Evolutionary conservation across 2,888 invertebrate genomes (phyloP), one percentile per base, ranked within the genome.

Genomic region (Cabera pusaria): DNA sequence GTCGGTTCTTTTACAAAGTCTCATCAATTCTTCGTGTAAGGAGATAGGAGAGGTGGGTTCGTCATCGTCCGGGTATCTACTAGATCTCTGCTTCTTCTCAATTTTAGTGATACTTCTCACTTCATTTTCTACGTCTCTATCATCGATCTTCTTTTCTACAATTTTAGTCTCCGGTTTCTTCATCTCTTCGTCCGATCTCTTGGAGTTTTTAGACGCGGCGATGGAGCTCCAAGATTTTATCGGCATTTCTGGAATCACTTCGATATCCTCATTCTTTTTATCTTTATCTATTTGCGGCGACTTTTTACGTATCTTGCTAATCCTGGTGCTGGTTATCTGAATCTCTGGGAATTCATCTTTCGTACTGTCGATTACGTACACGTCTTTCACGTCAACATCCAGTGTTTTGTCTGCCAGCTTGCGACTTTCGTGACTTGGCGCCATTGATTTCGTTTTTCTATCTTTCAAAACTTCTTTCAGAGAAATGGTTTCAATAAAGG

Each of bases 161-260:
- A 4, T 20, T 40, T 20, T 28, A 5, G 2, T 20, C 5, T 52
- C 52, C 19, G 21, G 18, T 31, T 36, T 49, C 6, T 25, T 42
- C 2, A n/a, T n/a, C 1, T 40, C 44, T 19, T 45, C 39, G 7
- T 67, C 64, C 32, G 68, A 25, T 43, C 66, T 80, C 43, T 72
- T 65, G 18, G 59, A 45, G 31, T 35, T 74, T 55, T 75, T 81
- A 7, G 74, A 66, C 1, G 90, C 86, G 20, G 90, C 90, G 49
- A 91, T 83, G 24, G 85, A 86, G 58, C 90, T 91, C 91, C 91
- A 91, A 6, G 90, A 90, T 64, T 86, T 87, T 11, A 76, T 70
- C 1, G 73, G 78, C 47, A 73, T 74, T 10, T 76, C 77, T 14
- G 56, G 40, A 6, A 60, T 39, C 1, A 56, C 36, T 26, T 74